Percentiles rank a stretch among this genome's conserved stretches.
These are phyloP conservation scores for Rhinopomastus cyanomelas DNA, from an alignment of 2,113 vertebrate species.

Conservation along the genomic window DNA sequence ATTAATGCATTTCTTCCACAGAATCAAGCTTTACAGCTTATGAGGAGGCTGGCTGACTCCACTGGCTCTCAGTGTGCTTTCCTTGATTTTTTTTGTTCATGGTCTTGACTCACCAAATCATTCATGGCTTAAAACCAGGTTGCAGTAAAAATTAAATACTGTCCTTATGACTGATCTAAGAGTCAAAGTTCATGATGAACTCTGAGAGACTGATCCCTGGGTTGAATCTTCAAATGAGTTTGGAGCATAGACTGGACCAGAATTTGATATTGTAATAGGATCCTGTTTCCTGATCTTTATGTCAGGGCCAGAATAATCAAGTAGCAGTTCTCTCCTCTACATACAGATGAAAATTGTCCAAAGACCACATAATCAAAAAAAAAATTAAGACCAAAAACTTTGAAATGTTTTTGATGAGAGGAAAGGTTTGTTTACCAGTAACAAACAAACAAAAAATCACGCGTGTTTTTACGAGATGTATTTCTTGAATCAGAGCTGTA, in stretches of 20 bases:
- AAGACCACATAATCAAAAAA: not conserved
- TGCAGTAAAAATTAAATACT: constrained; percentile 11
- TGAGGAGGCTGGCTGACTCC: not conserved
- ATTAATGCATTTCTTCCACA: not conserved
- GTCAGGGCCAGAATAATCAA: constrained; percentile 1
- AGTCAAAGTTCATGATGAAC: not conserved
- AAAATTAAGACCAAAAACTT: not conserved
- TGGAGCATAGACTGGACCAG: not conserved
- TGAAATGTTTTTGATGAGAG: not conserved
- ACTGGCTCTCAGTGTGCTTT: not conserved
- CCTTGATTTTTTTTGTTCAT: not conserved
- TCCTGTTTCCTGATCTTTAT: not conserved
- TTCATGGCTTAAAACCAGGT: not conserved
- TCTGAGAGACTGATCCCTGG: not conserved
- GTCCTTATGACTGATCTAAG: not conserved
- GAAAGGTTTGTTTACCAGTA: not conserved
- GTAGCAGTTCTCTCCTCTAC: not conserved
- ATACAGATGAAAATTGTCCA: not conserved
- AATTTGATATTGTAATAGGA: not conserved
- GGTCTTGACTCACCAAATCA: not conserved
- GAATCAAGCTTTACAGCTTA: not conserved
- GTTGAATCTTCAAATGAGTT: not conserved
- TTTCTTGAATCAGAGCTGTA: not conserved
- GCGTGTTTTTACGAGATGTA: not conserved
- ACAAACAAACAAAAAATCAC: not conserved